Evolutionary conservation across 2,113 vertebrate genomes (phyloP).

Genomic region (Colossoma macropomum): DNA sequence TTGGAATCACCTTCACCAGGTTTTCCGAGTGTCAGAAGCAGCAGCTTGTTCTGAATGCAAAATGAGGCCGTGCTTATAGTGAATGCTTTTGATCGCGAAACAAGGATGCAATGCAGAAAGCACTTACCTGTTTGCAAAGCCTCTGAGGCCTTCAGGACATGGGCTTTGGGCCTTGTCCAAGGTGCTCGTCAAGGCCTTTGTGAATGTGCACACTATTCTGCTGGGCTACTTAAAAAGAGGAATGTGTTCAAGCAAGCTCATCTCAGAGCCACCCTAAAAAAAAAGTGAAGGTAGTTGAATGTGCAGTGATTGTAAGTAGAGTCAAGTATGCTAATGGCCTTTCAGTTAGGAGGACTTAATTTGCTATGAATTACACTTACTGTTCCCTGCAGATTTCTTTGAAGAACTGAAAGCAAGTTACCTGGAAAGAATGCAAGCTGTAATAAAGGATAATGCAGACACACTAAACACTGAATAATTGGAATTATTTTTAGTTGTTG

Average conservation of each 20-base stretch:
- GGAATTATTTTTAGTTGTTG: too few relatives aligned
- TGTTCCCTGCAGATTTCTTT: too few relatives aligned
- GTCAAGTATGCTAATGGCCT: background rate
- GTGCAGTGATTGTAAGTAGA: background rate
- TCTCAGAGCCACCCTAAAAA: background rate
- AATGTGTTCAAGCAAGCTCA: background rate
- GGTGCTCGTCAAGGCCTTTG: background rate
- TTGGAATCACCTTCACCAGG: conserved; percentile 59
- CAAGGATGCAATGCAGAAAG: conserved; percentile 13
- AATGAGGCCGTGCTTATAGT: background rate
- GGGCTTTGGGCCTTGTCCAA: conserved; percentile 4
- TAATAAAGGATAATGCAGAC: too few relatives aligned
- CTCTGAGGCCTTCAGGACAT: background rate
- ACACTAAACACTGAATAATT: too few relatives aligned
- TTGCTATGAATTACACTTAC: background rate
- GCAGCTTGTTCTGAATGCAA: background rate
- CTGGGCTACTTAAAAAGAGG: background rate
- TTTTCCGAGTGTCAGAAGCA: background rate
- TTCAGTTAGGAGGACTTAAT: background rate
- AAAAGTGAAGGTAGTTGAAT: background rate
- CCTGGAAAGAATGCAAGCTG: too few relatives aligned
- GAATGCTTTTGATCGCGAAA: background rate
- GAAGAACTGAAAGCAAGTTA: too few relatives aligned
- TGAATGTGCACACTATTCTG: background rate
- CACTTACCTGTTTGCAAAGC: conserved; percentile 16